phyloP scores from a whole-genome alignment of 2,113 vertebrate genomes.

The Hydropotes inermis region DNA sequence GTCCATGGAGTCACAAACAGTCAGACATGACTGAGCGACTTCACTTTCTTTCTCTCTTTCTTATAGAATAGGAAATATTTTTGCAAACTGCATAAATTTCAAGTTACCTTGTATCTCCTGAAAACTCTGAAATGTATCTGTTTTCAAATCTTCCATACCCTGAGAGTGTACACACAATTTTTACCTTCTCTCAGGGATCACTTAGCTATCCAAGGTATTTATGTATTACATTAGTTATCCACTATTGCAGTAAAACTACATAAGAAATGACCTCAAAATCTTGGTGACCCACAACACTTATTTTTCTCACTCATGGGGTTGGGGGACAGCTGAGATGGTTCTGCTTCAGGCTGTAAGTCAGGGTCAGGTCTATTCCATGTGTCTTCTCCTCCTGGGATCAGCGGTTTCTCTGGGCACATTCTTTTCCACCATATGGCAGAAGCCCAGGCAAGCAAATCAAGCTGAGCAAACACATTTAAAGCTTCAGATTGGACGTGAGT shows the following conservation, averaged over 20 bases:
- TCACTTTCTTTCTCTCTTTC: background rate
- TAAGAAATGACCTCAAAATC: background rate
- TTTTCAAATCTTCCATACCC: background rate
- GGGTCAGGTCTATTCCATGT: background rate
- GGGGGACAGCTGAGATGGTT: background rate
- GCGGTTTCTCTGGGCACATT: background rate
- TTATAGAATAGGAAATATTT: background rate
- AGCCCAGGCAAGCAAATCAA: background rate
- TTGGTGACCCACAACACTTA: background rate
- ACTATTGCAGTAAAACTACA: background rate
- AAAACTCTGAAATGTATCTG: background rate
- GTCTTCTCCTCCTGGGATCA: background rate
- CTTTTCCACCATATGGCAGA: background rate
- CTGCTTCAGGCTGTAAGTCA: background rate
- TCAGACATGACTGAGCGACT: too few species aligned
- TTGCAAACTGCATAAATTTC: background rate
- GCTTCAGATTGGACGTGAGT: background rate
- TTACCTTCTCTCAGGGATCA: background rate
- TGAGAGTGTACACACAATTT: background rate
- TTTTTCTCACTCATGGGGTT: background rate
- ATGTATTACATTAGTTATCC: background rate
- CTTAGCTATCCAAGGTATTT: background rate
- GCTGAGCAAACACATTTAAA: background rate
- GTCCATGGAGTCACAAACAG: too few species aligned
- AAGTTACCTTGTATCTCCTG: background rate